phyloP scores from a whole-genome alignment of 2,888 invertebrate genomes.

The Lasioglossum figueresi region DNA sequence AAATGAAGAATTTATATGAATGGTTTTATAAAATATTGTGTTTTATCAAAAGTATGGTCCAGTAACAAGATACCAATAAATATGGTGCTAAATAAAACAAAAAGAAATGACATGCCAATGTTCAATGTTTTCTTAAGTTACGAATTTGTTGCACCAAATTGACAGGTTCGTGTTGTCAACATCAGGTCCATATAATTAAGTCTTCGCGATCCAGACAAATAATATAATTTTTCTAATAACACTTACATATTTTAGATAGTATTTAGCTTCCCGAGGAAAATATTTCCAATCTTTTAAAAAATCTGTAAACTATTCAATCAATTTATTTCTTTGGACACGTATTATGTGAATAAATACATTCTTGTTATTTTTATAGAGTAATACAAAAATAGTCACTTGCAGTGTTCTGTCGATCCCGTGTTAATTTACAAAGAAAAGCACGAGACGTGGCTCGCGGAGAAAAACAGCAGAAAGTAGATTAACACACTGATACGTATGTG shows the following conservation, averaged over 20 bases:
- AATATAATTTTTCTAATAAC: neutral
- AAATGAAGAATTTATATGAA: neutral
- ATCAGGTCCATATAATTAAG: neutral
- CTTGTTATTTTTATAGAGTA: neutral
- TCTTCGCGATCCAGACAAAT: neutral
- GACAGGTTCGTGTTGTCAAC: neutral
- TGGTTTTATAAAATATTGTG: neutral
- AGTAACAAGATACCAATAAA: neutral
- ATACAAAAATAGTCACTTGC: neutral
- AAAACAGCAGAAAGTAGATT: constrained; percentile 21
- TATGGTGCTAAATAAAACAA: neutral
- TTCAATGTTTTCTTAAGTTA: neutral
- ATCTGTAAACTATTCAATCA: neutral
- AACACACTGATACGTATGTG: constrained; percentile 30
- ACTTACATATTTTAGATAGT: neutral
- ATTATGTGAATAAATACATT: neutral
- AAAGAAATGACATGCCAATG: neutral
- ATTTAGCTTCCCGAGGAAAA: neutral
- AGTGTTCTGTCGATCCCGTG: neutral
- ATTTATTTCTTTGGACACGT: neutral
- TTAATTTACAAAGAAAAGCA: neutral
- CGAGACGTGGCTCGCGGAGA: neutral
- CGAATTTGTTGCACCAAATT: neutral
- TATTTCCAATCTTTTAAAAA: neutral
- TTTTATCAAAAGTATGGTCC: neutral